Evolutionary conservation across 2,888 invertebrate species (phyloP).

Genomic region (Arrhopalites spinosus): DNA sequence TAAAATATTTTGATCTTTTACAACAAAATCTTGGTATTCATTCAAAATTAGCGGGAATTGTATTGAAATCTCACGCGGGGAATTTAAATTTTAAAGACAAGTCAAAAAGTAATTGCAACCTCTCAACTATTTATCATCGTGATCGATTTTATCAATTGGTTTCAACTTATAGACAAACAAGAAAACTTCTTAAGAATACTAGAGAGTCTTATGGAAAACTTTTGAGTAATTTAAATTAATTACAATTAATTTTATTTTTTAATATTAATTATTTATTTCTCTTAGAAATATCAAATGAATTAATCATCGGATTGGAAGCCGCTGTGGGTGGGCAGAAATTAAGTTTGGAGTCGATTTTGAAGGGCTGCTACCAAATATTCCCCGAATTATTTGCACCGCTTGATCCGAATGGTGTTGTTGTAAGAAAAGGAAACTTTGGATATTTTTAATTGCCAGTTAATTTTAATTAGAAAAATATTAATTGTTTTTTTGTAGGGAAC

Average conservation of each 20-base stretch:
- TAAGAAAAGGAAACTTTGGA: no score
- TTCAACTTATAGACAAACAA: conserved; percentile 43
- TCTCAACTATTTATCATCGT: conserved; percentile 36
- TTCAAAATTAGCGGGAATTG: conserved; percentile 45
- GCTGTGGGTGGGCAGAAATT: conserved; percentile 65
- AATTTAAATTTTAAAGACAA: conserved; percentile 1
- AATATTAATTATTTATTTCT: no score
- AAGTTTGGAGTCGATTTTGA: conserved; percentile 61
- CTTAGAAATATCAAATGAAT: conserved; percentile 65
- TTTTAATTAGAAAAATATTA: no score
- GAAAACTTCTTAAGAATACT: conserved; percentile 44
- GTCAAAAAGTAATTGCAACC: background rate
- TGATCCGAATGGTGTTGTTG: conserved; percentile 9
- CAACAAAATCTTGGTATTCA: conserved; percentile 52
- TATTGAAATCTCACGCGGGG: conserved; percentile 33
- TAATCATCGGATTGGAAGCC: conserved; percentile 66
- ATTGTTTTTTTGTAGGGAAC: conserved; percentile 28
- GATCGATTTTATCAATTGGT: conserved; percentile 51
- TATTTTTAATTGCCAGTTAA: no score
- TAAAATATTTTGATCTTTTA: conserved; percentile 51
- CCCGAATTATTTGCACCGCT: conserved; percentile 62
- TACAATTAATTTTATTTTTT: no score
- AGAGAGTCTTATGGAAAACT: conserved; percentile 53
- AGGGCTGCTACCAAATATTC: conserved; percentile 62
- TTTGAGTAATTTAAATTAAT: conserved; percentile 46